Percentiles rank a stretch among this genome's conserved stretches.
Evolutionary conservation across 2,113 vertebrate species (phyloP).

Genomic region (Ptyas mucosa): DNA sequence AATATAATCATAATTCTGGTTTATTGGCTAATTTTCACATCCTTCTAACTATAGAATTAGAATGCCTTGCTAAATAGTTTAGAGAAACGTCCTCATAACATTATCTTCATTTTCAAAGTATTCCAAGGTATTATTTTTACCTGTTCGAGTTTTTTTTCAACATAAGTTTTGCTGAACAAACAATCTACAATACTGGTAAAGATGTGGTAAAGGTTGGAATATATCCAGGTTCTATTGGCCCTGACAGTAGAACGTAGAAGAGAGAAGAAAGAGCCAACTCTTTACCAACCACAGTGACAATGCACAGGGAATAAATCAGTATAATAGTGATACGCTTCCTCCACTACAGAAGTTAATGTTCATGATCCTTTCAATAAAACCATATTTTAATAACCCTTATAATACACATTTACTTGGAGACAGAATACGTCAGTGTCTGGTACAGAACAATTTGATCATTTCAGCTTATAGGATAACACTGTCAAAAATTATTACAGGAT

Average conservation of each 20-base stretch:
- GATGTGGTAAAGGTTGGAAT: neutral
- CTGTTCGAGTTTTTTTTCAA: neutral
- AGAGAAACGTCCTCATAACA: neutral
- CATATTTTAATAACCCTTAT: constrained; percentile 1
- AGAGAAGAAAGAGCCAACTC: neutral
- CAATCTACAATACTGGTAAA: neutral
- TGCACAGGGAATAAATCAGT: neutral
- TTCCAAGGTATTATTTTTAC: neutral
- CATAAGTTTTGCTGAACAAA: neutral
- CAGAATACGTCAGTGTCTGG: neutral
- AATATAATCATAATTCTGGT: neutral
- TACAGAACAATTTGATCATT: constrained; percentile 2
- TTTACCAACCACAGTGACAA: neutral
- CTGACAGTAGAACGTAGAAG: neutral
- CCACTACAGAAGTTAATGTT: neutral
- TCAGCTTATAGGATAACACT: neutral
- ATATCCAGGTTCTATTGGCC: neutral
- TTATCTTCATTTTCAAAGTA: neutral
- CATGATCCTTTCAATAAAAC: neutral
- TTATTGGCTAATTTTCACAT: neutral
- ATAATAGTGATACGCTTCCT: neutral
- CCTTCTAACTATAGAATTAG: neutral
- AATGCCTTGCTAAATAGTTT: neutral
- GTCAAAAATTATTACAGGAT: neutral
- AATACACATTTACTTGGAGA: neutral